These are phyloP conservation scores for Thamnophis sirtalis DNA, from an alignment of 2,113 vertebrate species.

Conservation along the genomic window DNA sequence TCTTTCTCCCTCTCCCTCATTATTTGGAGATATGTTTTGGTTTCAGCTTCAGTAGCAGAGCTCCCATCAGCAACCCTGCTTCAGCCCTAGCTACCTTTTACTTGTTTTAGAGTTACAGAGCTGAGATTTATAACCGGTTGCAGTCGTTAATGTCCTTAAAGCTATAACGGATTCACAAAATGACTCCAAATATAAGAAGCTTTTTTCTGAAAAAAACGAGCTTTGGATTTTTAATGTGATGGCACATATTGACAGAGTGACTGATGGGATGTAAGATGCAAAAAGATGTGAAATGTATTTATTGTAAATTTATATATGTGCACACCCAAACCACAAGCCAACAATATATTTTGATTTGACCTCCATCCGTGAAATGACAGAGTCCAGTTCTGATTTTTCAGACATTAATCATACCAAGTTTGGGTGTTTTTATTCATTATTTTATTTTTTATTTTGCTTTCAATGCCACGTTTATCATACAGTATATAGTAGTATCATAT, in stretches of 20 bases:
- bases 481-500: neutral
- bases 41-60: neutral
- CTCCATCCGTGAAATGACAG: neutral
- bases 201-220: neutral
- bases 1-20: neutral
- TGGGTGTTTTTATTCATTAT: neutral
- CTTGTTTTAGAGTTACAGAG: neutral
- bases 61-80: neutral
- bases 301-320: neutral
- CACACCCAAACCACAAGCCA: neutral
- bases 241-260: neutral
- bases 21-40: neutral
- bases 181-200: neutral
- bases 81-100: neutral
- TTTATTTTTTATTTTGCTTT: neutral
- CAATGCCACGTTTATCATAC: neutral
- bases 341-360: neutral
- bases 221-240: neutral
- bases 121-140: neutral
- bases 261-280: neutral
- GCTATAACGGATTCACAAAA: neutral
- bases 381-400: neutral
- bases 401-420: neutral
- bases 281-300: neutral
- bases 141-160: neutral